Conservation (phyloP, 2,113 vertebrate species). For the Argyrosomus japonicus region DNA sequence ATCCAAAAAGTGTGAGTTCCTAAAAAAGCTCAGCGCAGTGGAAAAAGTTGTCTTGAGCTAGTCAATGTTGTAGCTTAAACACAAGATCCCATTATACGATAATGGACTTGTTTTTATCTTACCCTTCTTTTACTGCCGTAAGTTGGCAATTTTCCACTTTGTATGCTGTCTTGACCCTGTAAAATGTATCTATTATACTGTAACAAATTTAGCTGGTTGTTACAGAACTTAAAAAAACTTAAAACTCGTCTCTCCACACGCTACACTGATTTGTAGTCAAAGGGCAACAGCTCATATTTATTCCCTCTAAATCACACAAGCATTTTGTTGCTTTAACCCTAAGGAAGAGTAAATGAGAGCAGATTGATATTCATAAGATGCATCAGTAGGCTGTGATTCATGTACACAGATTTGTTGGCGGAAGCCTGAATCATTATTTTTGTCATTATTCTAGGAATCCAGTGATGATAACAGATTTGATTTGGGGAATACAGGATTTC, state of each 20-base stretch:
- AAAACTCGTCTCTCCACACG: not conserved
- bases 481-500: not conserved
- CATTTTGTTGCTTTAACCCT: not conserved
- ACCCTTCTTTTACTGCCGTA: not conserved
- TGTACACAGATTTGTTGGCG: not conserved
- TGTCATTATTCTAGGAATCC: not conserved
- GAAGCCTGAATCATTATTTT: slow-evolving; percentile 12
- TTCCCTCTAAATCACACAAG: not conserved
- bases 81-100: not conserved
- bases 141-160: not conserved
- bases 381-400: slow-evolving; percentile 24
- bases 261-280: not conserved
- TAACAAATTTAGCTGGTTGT: not conserved
- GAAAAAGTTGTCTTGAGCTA: not conserved
- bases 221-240: not conserved
- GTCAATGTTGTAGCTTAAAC: not conserved
- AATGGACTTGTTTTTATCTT: not conserved
- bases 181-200: not conserved
- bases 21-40: not conserved
- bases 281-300: slow-evolving; percentile 6
- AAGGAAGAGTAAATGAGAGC: not conserved
- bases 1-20: too few relatives aligned
- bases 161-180: not conserved
- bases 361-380: slow-evolving; percentile 3
- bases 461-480: not conserved